A percentile compares a stretch with the other conserved stretches of the same genome.
Conservation (phyloP, 2,113 vertebrate genomes). For the Laterallus jamaicensis region DNA sequence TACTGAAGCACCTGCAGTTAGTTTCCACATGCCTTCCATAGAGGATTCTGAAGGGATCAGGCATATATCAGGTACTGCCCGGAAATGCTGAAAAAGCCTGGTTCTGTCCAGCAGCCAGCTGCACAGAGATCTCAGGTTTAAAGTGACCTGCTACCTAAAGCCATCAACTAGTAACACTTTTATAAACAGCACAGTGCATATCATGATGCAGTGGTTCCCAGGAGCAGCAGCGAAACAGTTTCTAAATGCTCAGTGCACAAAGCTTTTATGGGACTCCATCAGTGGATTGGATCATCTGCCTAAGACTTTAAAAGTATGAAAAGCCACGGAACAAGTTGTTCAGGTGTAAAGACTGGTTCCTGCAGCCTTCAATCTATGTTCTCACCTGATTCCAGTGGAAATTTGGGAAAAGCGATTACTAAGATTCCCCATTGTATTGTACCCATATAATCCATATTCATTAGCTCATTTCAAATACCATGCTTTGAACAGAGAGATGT, state of each 20-base stretch:
- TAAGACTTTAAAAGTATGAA: background rate
- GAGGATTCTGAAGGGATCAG: background rate
- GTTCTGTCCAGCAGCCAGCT: background rate
- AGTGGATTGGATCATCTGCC: background rate
- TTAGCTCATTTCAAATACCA: background rate
- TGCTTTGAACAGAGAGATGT: background rate
- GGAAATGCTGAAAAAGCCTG: background rate
- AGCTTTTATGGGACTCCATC: background rate
- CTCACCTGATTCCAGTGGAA: background rate
- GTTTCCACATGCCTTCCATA: background rate
- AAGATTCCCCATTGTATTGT: background rate
- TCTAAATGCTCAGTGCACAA: background rate
- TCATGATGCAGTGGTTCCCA: accelerated
- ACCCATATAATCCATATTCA: background rate
- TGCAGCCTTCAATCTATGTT: background rate
- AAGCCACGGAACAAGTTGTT: background rate
- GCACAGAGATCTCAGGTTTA: background rate
- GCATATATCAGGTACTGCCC: background rate
- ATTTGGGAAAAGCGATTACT: background rate
- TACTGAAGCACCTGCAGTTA: background rate
- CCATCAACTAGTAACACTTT: background rate
- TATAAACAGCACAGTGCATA: background rate
- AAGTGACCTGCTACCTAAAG: background rate
- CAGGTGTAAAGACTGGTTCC: background rate
- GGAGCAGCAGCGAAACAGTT: background rate